Base-by-base conservation (phyloP, 2,888 invertebrate species). In the Dermolepida albohirtum region DNA sequence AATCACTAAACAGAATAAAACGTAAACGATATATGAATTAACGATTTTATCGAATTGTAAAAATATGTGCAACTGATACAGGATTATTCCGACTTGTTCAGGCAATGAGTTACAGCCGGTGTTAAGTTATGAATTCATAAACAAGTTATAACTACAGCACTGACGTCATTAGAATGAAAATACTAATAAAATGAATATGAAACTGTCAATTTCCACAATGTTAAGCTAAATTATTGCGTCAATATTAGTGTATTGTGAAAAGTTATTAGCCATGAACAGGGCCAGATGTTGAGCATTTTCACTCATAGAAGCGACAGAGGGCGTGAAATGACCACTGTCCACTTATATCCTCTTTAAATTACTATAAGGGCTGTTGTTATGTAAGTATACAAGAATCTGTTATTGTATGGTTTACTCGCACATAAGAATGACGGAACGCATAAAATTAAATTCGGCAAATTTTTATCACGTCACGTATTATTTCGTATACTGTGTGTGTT, bases 101-200 rank as follows among this genome's bases (percentile, higher is more conserved):
- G 22, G 22, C 1, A 22, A 22, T 22, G 22, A 22, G 22, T 22
- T 22, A 22, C 22, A 22, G 22, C 22, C 22, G 22, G 4, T 22
- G 22, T 22, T 66, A 72, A 76, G 64, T 78, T 76, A 78, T 77
- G 75, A 76, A 78, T 76, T 78, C 79, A 78, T 80, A 80, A 81
- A 81, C 72, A 74, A 74, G 73, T 64, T 64, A 72, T 75, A 77
- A 77, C 69, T 72, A 72, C 71, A 55, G 69, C 72, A 79, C 64
- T 80, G 81, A 80, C 76, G 76, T 74, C 70, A 80, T 80, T 81
- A 80, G 74, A 68, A 43, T 47, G 70, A 77, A 76, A 77, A 73
- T 69, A 72, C 66, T 73, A 75, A 76, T 77, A 75, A 78, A 79
- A 78, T 76, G 72, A 80, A 80, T 80, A 81, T 81, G 79, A 80